Evolutionary conservation across 2,113 vertebrate genomes (phyloP).

Genomic region (Aptenodytes patagonicus): DNA sequence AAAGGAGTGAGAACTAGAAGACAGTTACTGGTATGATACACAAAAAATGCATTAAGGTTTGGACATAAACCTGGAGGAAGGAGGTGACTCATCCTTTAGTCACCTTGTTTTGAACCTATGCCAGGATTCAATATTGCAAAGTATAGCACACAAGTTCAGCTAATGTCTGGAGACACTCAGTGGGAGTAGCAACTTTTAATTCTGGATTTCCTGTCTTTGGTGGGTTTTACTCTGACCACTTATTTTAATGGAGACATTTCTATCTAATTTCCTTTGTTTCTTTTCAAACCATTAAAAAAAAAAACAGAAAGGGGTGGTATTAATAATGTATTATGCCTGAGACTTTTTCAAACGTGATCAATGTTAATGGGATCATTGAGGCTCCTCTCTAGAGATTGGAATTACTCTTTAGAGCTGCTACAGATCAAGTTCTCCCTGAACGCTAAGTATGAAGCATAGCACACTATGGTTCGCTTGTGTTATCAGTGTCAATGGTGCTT

Average conservation of each 20-base stretch:
- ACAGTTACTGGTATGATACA: constrained; percentile 13
- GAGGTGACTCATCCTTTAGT: constrained; percentile 18
- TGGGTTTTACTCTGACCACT: constrained; percentile 29
- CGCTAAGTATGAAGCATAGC: neutral
- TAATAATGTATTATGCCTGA: constrained; percentile 53
- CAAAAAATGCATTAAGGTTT: constrained; percentile 43
- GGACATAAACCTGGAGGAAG: neutral
- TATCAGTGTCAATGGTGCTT: neutral
- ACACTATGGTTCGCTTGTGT: neutral
- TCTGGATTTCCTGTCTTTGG: constrained; percentile 48
- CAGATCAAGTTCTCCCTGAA: constrained; percentile 25
- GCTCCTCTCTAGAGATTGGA: constrained; percentile 25
- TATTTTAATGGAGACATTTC: constrained; percentile 53
- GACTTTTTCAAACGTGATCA: constrained; percentile 33
- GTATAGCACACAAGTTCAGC: neutral
- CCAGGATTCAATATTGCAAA: neutral
- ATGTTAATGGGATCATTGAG: constrained; percentile 55
- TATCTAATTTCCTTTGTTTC: constrained; percentile 54
- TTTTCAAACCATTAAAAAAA: constrained; percentile 28
- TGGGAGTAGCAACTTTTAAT: neutral
- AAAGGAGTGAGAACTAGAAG: constrained; percentile 6
- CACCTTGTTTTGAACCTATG: neutral
- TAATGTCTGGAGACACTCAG: constrained; percentile 2
- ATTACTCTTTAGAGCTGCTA: neutral
- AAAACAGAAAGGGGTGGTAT: neutral